Conservation (phyloP, 2,888 invertebrate species). For the Drosophila buzzatii region DNA sequence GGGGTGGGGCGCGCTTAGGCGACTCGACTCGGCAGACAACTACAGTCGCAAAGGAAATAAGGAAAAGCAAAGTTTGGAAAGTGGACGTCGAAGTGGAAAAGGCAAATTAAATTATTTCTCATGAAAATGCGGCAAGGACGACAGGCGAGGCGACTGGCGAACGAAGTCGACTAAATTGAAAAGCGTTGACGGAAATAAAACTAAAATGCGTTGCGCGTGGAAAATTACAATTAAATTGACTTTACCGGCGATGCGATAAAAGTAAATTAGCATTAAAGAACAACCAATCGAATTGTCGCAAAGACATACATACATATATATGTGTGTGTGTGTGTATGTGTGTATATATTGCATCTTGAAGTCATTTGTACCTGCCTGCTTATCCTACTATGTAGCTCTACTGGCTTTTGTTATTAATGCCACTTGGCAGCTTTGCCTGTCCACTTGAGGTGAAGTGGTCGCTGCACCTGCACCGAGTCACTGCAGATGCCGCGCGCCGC, state of each 20-base stretch:
- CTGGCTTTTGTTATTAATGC: slow-evolving; percentile 70
- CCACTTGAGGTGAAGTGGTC: slow-evolving; percentile 64
- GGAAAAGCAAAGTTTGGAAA: slow-evolving; percentile 72
- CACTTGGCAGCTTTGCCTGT: slow-evolving; percentile 67
- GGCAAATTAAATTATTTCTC: slow-evolving; percentile 79
- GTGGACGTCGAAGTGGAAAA: slow-evolving; percentile 77
- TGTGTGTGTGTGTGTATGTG: neutral
- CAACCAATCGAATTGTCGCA: slow-evolving; percentile 55
- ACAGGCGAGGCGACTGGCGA: slow-evolving; percentile 26
- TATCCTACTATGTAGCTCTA: slow-evolving; percentile 36
- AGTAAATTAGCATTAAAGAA: slow-evolving; percentile 82
- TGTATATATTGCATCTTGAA: slow-evolving; percentile 31
- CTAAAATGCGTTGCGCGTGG: slow-evolving; percentile 68
- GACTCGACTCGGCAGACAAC: slow-evolving; percentile 38
- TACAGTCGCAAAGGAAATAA: slow-evolving; percentile 60
- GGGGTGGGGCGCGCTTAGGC: neutral
- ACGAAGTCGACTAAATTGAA: slow-evolving; percentile 56
- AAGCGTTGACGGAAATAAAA: slow-evolving; percentile 67
- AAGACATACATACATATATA: neutral
- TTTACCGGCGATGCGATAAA: slow-evolving; percentile 77
- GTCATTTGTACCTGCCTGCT: slow-evolving; percentile 17
- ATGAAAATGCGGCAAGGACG: slow-evolving; percentile 60
- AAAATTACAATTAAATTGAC: slow-evolving; percentile 82
- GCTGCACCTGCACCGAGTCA: slow-evolving; percentile 48
- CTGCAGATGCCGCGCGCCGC: slow-evolving; percentile 11